Evolutionary conservation across 2,113 vertebrate genomes (phyloP).

Genomic region (Meles meles): DNA sequence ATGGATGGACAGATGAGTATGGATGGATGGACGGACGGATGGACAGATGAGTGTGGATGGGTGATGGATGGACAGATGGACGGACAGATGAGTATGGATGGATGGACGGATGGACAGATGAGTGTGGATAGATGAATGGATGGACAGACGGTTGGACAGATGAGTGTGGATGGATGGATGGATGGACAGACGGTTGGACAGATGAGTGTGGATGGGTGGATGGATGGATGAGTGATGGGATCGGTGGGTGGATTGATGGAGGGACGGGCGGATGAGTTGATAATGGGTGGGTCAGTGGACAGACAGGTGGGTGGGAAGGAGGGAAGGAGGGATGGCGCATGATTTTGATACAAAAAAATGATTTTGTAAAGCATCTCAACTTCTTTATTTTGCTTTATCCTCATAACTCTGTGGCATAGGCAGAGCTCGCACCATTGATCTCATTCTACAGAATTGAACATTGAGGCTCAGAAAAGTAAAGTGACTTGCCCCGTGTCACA

Average conservation of each 20-base stretch:
- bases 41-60: too few relatives aligned
- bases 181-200: background rate
- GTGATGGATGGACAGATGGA: background rate
- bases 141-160: too few relatives aligned
- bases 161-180: too few relatives aligned
- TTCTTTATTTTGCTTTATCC: background rate
- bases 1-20: too few relatives aligned
- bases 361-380: background rate
- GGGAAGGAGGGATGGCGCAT: background rate
- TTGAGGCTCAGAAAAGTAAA: background rate
- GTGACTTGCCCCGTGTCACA: background rate
- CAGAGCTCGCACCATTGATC: background rate
- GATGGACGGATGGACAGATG: background rate
- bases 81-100: background rate
- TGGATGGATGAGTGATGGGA: background rate
- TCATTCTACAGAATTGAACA: background rate
- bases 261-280: background rate
- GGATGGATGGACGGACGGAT: background rate
- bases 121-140: too few relatives aligned
- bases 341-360: background rate
- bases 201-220: background rate
- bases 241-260: background rate
- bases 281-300: background rate
- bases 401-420: background rate
- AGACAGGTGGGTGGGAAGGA: background rate